Evolutionary conservation across 2,797 vertebrate genomes (phyloP).

Genomic region (Bovichtus variegatus): DNA sequence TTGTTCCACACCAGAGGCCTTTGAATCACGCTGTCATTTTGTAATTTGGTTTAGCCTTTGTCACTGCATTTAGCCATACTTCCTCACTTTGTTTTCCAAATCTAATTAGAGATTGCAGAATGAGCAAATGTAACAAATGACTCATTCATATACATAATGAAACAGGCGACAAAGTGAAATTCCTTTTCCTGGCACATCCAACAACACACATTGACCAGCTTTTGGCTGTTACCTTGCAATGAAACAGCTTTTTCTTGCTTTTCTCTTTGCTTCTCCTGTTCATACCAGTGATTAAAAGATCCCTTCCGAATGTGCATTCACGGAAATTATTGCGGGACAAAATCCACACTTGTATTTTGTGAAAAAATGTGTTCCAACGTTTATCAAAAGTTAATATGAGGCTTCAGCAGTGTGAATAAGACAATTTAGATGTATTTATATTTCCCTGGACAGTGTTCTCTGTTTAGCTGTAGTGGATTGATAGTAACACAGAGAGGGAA

Average conservation of each 20-base stretch:
- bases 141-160: constrained; percentile 51
- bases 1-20: constrained; percentile 67
- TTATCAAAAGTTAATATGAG: background rate
- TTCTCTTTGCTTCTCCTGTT: background rate
- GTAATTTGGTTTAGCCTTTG: constrained; percentile 66
- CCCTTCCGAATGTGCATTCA: background rate
- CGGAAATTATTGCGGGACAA: background rate
- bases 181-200: constrained; percentile 15
- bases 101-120: constrained; percentile 69
- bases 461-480: no score
- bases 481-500: no score
- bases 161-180: constrained; percentile 31
- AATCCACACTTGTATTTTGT: background rate
- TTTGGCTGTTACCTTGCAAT: background rate
- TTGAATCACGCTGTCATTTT: constrained; percentile 73
- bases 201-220: background rate
- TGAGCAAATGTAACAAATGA: constrained; percentile 55
- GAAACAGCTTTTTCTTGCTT: background rate
- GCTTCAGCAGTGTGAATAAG: no score
- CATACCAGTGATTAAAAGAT: background rate
- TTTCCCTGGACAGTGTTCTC: no score
- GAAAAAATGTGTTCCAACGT: background rate
- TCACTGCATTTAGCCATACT: constrained; percentile 66
- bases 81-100: constrained; percentile 67
- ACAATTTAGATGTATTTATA: no score